These are phyloP conservation scores for Goniozus legneri DNA, from an alignment of 1,140 invertebrate genomes.

Conservation along the genomic window DNA sequence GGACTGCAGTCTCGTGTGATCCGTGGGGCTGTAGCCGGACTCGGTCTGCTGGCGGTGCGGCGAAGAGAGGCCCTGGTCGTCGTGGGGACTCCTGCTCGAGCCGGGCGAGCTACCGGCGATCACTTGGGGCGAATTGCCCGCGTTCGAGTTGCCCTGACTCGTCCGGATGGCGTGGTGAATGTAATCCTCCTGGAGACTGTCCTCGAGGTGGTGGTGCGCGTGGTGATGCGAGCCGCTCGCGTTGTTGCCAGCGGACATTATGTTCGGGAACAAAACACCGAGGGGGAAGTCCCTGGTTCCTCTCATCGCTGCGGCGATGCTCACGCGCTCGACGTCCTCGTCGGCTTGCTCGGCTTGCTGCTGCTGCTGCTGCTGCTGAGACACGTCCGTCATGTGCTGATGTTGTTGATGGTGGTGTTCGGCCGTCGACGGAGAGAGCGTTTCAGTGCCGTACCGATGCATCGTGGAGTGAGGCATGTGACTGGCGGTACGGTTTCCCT, in stretches of 20 bases:
- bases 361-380: constrained; percentile 10
- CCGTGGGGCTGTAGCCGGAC: constrained; percentile 36
- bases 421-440: constrained; percentile 38
- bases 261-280: constrained; percentile 29
- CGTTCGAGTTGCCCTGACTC: not conserved
- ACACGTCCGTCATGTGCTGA: constrained; percentile 16
- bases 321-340: constrained; percentile 28
- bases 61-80: constrained; percentile 35
- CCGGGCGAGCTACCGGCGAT: constrained; percentile 44
- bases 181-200: constrained; percentile 37
- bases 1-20: constrained; percentile 39
- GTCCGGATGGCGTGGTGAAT: no score
- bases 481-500: constrained; percentile 40
- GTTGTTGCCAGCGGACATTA: constrained; percentile 3
- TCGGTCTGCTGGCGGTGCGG: constrained; percentile 34
- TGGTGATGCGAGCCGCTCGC: constrained; percentile 16
- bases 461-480: constrained; percentile 50
- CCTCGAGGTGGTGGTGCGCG: constrained; percentile 35
- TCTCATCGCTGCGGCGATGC: constrained; percentile 37
- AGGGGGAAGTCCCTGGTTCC: constrained; percentile 30
- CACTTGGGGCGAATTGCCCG: constrained; percentile 30
- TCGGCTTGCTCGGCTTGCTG: constrained; percentile 23
- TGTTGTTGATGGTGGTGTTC: constrained; percentile 35
- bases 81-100: constrained; percentile 44
- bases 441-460: constrained; percentile 44